Base-by-base conservation (phyloP, 1,140 invertebrate genomes). In the Drosophila kikkawai region DNA sequence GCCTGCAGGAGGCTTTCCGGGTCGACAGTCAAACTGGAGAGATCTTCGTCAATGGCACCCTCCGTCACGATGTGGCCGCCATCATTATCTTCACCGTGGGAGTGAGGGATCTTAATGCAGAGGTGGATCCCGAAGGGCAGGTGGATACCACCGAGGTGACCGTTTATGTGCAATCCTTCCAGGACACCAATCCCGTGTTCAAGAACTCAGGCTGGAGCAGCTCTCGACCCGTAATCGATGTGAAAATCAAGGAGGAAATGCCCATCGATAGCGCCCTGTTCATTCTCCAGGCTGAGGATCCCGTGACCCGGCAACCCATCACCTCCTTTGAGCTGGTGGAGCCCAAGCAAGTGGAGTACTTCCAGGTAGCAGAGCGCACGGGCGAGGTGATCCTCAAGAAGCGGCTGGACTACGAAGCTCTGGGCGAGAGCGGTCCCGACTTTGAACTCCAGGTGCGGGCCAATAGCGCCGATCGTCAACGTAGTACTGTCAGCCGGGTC, bases 41-140 rank as follows among this genome's bases (percentile, higher is more conserved):
- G 70, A 95, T 98, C 71, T 93, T 94, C 11, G 94, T 97, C 0
- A 96, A 95, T 75, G 95, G 94, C 7, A 93, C 94, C 1, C 87
- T 97, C 50, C 96, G 97, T 79, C 96, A 98, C 77, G 96, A 98
- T 93, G 94, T 95, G 66, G 95, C 95, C 2, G 96, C 96, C n/a
- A 95, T 96, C 17, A 95, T 98, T 5, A 96, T 96, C 65, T 93
- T 98, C 7, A 96, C 95, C 0, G 94, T 98, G 2, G 94, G 95
- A 92, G 97, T 95, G 1, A 93, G 93, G 37, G 97, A 98, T 91
- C 60, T 94, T 2, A 97, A 97, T 83, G 96, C 96, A 0, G 94
- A 95, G 32, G 94, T 95, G 15, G 94, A 95, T 77, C 94, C 94
- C 51, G 95, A 96, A 7, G 93, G 94, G n/a, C 96, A 97, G 91